These are phyloP conservation scores for Disparrhopalites patrizii DNA, from an alignment of 2,888 invertebrate genomes.

Conservation along the genomic window DNA sequence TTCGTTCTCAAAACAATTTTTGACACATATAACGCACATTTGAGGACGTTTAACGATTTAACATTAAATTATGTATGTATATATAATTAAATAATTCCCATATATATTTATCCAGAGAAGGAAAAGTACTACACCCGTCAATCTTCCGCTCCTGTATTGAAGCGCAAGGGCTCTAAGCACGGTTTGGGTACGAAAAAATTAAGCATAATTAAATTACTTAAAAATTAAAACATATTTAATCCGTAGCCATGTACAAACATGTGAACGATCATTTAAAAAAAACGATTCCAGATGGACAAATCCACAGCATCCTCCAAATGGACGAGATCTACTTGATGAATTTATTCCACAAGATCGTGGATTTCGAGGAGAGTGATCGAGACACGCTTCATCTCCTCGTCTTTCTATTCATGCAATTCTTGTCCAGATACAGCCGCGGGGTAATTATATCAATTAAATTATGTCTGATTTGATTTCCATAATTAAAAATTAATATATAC, in stretches of 20 bases:
- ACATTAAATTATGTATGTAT: no score
- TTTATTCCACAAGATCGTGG: slow-evolving; percentile 80
- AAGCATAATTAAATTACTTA: no score
- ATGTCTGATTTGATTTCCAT: neutral
- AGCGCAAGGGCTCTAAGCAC: slow-evolving; percentile 86
- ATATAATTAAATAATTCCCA: no score
- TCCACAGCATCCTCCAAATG: slow-evolving; percentile 76
- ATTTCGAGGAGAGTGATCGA: slow-evolving; percentile 88
- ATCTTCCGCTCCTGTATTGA: slow-evolving; percentile 91
- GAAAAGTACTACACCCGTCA: slow-evolving; percentile 68
- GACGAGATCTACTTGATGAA: slow-evolving; percentile 76
- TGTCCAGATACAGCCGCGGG: slow-evolving; percentile 60
- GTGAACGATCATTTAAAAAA: neutral
- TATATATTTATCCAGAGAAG: no score
- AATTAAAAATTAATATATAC: no score
- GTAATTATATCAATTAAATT: slow-evolving; percentile 27
- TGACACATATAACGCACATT: no score
- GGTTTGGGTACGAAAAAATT: slow-evolving; percentile 70
- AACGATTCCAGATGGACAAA: slow-evolving; percentile 64
- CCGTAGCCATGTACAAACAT: neutral
- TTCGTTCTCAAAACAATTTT: neutral
- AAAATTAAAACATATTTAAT: neutral
- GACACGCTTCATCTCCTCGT: slow-evolving; percentile 93
- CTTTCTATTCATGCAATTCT: slow-evolving; percentile 94
- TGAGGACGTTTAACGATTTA: no score